Evolutionary conservation across 2,113 vertebrate species (phyloP), one percentile per base, ranked within the genome.

Genomic region (Eurypyga helias): DNA sequence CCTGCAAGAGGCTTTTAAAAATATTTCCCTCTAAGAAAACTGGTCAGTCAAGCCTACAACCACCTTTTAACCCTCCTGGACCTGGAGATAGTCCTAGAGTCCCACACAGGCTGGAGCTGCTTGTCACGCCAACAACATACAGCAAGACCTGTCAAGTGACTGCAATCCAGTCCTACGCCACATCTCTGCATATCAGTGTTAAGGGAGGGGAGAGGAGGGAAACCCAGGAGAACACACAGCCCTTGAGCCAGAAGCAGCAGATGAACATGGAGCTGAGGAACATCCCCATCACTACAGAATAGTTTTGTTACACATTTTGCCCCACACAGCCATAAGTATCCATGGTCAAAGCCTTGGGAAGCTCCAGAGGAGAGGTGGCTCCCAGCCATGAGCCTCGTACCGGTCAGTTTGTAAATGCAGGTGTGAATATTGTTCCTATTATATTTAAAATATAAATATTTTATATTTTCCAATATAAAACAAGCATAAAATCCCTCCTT

Each of bases 1-100:
- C 18, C 31, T 29, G 17, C 13, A 12, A 29, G 10, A 46, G 15
- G 9, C 25, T 38, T 48, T 64, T 13, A 3, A 0, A 6, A 38
- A 9, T 26, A 38, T 9, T 61, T 49, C 28, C 28, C 7, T 25
- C 16, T 19, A 28, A 41, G 17, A 38, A 58, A 69, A 58, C 10
- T n/a, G 52, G 28, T 26, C 25, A 58, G 19, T 46, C 13, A 28
- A 60, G 34, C 21, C 57, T 38, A 12, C 64, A 29, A 48, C 29
- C 46, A 23, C 51, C 34, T 83, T 60, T 14, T 41, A 71, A 31
- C 28, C 66, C 13, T 60, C 23, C 45, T 12, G 14, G 19, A 69
- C 28, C 36, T 61, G n/a, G 11, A 46, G 17, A 38, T 45, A 41
- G 62, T 24, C 41, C 25, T 8, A 3, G 10, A 12, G 29, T 75